These are phyloP conservation scores for Tetragonula carbonaria DNA, from an alignment of 2,888 invertebrate species.

Conservation along the genomic window DNA sequence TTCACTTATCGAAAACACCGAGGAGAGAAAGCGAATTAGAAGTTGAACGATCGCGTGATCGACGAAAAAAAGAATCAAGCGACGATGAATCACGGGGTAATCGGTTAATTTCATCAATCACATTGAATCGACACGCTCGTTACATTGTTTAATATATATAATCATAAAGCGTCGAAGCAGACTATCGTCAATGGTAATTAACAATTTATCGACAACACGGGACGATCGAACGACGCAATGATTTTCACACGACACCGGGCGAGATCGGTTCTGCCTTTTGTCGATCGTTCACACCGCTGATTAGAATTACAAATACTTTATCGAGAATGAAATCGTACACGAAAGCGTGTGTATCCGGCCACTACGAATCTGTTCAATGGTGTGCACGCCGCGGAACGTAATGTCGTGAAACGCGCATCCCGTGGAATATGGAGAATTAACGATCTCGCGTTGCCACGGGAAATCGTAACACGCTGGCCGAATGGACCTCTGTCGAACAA, in stretches of 20 bases:
- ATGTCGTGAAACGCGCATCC: conserved; percentile 21
- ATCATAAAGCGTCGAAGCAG: background rate
- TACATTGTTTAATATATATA: background rate
- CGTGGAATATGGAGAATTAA: conserved; percentile 61
- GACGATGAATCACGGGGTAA: background rate
- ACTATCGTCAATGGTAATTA: conserved; percentile 28
- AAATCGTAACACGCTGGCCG: background rate
- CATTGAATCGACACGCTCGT: background rate
- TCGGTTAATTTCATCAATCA: conserved; percentile 29
- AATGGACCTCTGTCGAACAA: conserved; percentile 7
- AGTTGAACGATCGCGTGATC: too few species aligned
- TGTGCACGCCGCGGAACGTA: conserved; percentile 35
- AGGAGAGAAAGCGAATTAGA: too few species aligned
- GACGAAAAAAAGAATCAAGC: background rate
- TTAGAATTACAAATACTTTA: conserved; percentile 58
- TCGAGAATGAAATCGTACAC: conserved; percentile 44
- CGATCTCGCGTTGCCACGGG: conserved; percentile 32
- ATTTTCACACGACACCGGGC: background rate
- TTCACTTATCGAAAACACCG: too few species aligned
- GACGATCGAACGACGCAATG: conserved; percentile 10
- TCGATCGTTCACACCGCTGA: conserved; percentile 4
- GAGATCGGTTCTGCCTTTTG: background rate
- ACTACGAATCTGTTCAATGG: conserved; percentile 44
- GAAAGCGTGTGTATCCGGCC: conserved; percentile 10
- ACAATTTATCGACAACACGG: conserved; percentile 31